Base-by-base conservation (phyloP, 2,797 vertebrate species). In the Cuculus canorus region DNA sequence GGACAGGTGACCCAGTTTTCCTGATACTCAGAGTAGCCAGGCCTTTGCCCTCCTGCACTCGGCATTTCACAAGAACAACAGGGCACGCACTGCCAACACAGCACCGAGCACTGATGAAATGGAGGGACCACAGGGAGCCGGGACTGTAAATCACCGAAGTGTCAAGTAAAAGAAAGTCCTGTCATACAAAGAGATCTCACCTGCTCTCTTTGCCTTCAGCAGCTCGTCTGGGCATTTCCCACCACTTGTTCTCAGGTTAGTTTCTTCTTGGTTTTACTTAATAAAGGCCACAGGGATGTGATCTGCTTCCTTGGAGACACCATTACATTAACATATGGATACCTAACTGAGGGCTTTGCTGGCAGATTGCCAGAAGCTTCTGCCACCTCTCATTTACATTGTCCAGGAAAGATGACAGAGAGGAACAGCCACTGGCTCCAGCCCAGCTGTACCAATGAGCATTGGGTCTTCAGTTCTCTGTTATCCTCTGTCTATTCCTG, bases 31-130 rank as follows among this genome's bases (percentile, higher is more conserved):
- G 41, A 82, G 63, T 60, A 66, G 70, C 48, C 71, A 70, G 43
- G 14, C 37, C 78, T 71, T 60, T 1, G 1, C 19, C 39, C 61
- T 91, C 43, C 57, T 0, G 2, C 5, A 4, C 54, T 69, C 88
- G 76, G 37, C 1, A 5, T n/a, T 86, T 77, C 76, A 76, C 59
- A 72, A 73, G 41, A 66, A 64, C 69, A 43, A n/a, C 0, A 1
- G 52, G 54, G 37, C 64, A 66, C 2, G n/a, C 2, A 10, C 60
- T 43, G 60, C 64, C 70, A 71, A 30, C 0, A 0, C 8, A 25
- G 48, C 80, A 68, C 41, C 1, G 2, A 81, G 41, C 15, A 17
- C 35, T 22, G 57, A 48, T 17, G 45, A 64, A 85, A 82, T 0
- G 0, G 43, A 75, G 68, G 9, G 64, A 86, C 66, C 2, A 0